phyloP scores from a whole-genome alignment of 1,140 invertebrate species.

The Thaumetopoea pityocampa region DNA sequence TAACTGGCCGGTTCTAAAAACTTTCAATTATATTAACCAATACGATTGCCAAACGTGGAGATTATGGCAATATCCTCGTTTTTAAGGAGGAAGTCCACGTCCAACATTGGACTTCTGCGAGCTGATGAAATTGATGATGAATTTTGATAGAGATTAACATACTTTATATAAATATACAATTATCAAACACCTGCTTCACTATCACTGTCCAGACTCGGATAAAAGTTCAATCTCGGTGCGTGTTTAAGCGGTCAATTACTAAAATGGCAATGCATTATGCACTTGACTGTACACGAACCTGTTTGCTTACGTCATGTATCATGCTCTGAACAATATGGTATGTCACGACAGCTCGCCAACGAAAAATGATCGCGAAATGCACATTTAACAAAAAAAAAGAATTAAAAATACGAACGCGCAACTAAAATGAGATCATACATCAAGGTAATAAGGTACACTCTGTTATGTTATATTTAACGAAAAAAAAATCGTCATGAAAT shows the following conservation, averaged over 20 bases:
- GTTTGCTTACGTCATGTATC: slow-evolving; percentile 57
- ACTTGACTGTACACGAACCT: slow-evolving; percentile 46
- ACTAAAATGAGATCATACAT: slow-evolving; percentile 19
- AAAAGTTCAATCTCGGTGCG: slow-evolving; percentile 21
- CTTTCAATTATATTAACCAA: no score
- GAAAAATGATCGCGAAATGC: slow-evolving; percentile 49
- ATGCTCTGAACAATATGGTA: slow-evolving; percentile 65
- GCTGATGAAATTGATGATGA: no score
- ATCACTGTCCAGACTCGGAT: no score
- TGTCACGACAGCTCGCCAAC: slow-evolving; percentile 53
- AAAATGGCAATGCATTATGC: slow-evolving; percentile 46
- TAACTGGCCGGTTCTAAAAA: no score
- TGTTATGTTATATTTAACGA: slow-evolving; percentile 21
- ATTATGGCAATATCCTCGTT: no score
- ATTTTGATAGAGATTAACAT: no score
- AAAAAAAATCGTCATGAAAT: slow-evolving; percentile 53
- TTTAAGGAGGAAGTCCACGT: no score
- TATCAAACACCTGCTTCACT: no score
- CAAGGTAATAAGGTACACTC: slow-evolving; percentile 21
- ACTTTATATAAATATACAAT: no score
- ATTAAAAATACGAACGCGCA: slow-evolving; percentile 11
- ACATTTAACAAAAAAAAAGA: slow-evolving; percentile 17
- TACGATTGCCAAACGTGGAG: no score
- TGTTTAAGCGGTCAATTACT: slow-evolving; percentile 44
- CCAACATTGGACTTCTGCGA: no score